These are phyloP conservation scores for Temnopleurus reevesii DNA, from an alignment of 53 echinoderm and acorn worm species.

Conservation along the genomic window DNA sequence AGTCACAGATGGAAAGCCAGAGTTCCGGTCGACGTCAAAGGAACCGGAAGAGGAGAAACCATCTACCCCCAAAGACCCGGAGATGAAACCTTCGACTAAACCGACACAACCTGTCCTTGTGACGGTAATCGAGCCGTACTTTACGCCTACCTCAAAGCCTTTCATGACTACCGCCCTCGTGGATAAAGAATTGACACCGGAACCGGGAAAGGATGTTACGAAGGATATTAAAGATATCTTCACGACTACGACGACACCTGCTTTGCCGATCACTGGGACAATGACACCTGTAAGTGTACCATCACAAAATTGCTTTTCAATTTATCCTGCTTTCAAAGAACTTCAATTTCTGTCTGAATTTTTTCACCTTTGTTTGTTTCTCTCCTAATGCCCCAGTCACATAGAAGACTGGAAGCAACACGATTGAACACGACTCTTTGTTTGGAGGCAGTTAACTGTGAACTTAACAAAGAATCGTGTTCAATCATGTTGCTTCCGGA, in stretches of 20 bases:
- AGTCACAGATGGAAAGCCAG: neutral
- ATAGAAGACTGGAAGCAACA: no score
- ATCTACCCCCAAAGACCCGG: neutral
- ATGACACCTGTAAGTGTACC: slow-evolving; percentile 6
- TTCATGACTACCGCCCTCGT: slow-evolving; percentile 26
- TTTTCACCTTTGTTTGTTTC: no score
- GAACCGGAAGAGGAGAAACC: neutral
- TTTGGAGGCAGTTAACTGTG: no score
- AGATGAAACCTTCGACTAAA: neutral
- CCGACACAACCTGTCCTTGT: slow-evolving; percentile 28
- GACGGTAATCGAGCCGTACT: neutral
- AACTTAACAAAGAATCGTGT: no score
- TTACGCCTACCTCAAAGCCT: slow-evolving; percentile 5
- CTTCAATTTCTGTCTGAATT: neutral
- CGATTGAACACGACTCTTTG: no score
- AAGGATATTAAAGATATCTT: slow-evolving; percentile 4
- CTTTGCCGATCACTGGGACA: slow-evolving; percentile 4
- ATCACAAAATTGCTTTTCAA: neutral
- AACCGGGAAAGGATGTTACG: slow-evolving; percentile 12
- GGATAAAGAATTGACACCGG: slow-evolving; percentile 1
- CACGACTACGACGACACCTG: neutral
- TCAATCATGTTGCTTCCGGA: no score
- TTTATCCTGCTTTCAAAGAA: neutral
- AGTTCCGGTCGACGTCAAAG: neutral
- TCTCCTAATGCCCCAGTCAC: no score